These are phyloP conservation scores for Scolopax mira DNA, from an alignment of 2,113 vertebrate genomes.

Conservation along the genomic window DNA sequence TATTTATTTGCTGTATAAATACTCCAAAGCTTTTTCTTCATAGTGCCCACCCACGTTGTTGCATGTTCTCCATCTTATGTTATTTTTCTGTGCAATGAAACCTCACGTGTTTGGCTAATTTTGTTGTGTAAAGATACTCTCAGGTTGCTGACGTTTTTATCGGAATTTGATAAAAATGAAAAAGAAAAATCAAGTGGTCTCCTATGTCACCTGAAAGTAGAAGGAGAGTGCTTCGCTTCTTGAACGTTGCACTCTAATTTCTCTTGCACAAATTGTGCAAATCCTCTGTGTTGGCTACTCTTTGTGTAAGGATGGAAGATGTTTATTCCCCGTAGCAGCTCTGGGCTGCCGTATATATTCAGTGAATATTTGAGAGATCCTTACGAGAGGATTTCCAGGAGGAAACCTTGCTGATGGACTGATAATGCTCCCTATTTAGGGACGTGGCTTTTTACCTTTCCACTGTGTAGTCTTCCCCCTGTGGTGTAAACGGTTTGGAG, in stretches of 20 bases:
- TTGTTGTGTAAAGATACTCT: neutral
- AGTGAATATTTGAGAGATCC: neutral
- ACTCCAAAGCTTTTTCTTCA: constrained; percentile 40
- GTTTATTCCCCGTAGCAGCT: neutral
- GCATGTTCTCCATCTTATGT: constrained; percentile 14
- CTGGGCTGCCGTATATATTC: neutral
- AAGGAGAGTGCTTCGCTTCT: neutral
- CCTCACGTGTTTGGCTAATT: constrained; percentile 11
- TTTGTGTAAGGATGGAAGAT: neutral
- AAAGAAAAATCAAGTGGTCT: neutral
- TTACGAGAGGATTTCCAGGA: neutral
- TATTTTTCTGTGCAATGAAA: neutral
- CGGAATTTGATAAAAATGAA: neutral
- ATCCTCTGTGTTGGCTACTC: neutral
- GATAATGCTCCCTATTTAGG: neutral
- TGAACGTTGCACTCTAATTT: neutral
- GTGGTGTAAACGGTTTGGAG: neutral
- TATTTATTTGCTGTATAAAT: constrained; percentile 62
- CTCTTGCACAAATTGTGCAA: neutral
- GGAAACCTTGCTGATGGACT: neutral
- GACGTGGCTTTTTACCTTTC: neutral
- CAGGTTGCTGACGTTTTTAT: neutral
- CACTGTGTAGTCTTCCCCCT: neutral
- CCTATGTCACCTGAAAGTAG: neutral
- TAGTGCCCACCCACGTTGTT: constrained; percentile 9